phyloP scores from a whole-genome alignment of 2,888 invertebrate genomes.

The Autographa gamma region DNA sequence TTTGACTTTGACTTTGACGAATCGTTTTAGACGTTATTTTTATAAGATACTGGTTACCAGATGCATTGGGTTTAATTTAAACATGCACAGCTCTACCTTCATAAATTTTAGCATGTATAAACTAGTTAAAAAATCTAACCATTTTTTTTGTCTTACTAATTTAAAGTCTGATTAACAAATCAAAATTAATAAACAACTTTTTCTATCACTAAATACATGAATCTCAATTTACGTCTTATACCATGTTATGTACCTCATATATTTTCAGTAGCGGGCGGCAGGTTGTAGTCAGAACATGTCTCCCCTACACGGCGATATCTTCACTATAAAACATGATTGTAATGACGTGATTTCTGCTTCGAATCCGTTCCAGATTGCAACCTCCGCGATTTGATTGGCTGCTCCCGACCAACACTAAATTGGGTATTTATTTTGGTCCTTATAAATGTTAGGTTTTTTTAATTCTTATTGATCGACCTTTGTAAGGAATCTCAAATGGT shows the following conservation, averaged over 20 bases:
- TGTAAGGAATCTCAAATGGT: neutral
- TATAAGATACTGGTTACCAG: too few species aligned
- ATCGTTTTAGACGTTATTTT: too few species aligned
- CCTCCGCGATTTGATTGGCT: conserved; percentile 36
- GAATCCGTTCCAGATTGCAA: conserved; percentile 43
- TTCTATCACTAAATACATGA: neutral
- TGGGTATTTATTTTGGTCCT: conserved; percentile 45
- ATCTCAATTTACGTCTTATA: too few species aligned
- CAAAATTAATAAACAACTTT: neutral
- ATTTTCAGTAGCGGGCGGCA: conserved; percentile 1
- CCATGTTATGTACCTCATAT: conserved; percentile 7
- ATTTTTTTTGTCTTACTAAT: too few species aligned
- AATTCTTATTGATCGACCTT: conserved; percentile 9
- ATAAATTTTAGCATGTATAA: too few species aligned
- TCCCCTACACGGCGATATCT: conserved; percentile 42
- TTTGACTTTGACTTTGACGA: too few species aligned
- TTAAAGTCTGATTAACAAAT: too few species aligned
- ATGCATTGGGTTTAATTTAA: too few species aligned
- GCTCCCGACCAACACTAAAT: conserved; percentile 31
- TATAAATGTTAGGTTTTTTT: conserved; percentile 30
- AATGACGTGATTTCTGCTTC: conserved; percentile 37
- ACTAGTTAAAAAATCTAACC: too few species aligned
- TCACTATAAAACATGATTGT: conserved; percentile 55
- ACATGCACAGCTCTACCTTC: too few species aligned
- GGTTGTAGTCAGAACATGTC: conserved; percentile 29